phyloP scores from a whole-genome alignment of 2,797 vertebrate species.

The Galagoides demidoff region DNA sequence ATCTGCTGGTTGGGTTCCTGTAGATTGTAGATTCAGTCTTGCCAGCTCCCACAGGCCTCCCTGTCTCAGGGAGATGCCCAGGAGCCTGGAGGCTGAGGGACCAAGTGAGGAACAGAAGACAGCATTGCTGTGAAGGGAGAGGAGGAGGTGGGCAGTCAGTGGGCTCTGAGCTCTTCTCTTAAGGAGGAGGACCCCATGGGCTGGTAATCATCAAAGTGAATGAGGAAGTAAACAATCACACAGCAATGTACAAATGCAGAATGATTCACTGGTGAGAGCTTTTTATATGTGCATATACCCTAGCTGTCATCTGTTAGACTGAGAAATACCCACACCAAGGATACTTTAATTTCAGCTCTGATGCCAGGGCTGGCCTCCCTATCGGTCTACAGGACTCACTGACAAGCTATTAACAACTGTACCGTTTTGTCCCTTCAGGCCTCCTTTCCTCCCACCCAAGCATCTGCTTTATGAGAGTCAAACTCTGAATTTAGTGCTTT shows the following conservation, averaged over 20 bases:
- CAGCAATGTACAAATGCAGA: neutral
- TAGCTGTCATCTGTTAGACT: neutral
- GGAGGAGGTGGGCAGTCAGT: neutral
- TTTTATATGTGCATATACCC: neutral
- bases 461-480: neutral
- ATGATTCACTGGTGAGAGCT: neutral
- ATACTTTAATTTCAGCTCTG: neutral
- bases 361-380: neutral
- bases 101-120: neutral
- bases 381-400: neutral
- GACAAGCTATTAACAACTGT: neutral
- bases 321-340: neutral
- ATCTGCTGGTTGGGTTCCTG: neutral
- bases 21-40: neutral
- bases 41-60: neutral
- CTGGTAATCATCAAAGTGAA: neutral
- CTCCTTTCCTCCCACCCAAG: neutral
- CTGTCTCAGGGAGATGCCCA: neutral
- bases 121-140: neutral
- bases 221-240: neutral
- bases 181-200: neutral
- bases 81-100: neutral
- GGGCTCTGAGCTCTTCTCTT: neutral
- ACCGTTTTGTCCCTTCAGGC: neutral
- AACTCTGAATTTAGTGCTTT: slow-evolving; percentile 17